Conservation (phyloP, 2,113 vertebrate species). For the Anolis sagrei region DNA sequence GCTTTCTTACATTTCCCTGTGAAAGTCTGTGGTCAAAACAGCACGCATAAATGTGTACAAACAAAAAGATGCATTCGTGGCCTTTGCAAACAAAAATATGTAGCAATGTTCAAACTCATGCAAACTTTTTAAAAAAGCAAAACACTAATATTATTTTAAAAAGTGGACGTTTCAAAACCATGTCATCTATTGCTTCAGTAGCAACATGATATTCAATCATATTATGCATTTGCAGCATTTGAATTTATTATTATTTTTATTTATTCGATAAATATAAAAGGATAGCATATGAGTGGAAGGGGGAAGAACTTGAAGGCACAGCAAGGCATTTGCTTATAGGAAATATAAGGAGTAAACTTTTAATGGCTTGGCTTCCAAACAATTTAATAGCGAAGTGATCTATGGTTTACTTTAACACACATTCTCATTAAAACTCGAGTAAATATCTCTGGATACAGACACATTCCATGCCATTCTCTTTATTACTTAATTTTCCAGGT, state of each 20-base stretch:
- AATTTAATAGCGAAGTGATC: slow-evolving; percentile 73
- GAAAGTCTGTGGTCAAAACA: not conserved
- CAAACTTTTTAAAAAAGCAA: not conserved
- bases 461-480: slow-evolving; percentile 74
- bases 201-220: slow-evolving; percentile 35
- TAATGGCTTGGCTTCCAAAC: slow-evolving; percentile 68
- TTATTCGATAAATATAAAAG: slow-evolving; percentile 37
- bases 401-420: slow-evolving; percentile 75
- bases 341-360: slow-evolving; percentile 63
- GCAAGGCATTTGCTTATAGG: slow-evolving; percentile 24
- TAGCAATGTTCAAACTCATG: not conserved
- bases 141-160: not conserved
- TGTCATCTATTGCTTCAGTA: slow-evolving; percentile 21
- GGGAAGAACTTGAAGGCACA: slow-evolving; percentile 48
- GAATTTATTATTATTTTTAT: slow-evolving; percentile 16
- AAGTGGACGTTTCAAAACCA: slow-evolving; percentile 25
- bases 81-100: not conserved
- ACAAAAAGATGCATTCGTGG: not conserved
- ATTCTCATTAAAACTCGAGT: slow-evolving; percentile 77
- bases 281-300: slow-evolving; percentile 20
- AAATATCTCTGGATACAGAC: slow-evolving; percentile 73
- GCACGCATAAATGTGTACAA: not conserved
- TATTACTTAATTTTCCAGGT: slow-evolving; percentile 86
- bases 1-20: not conserved
- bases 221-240: slow-evolving; percentile 12